phyloP scores from a whole-genome alignment of 2,113 vertebrate genomes.

The Blennius ocellaris region DNA sequence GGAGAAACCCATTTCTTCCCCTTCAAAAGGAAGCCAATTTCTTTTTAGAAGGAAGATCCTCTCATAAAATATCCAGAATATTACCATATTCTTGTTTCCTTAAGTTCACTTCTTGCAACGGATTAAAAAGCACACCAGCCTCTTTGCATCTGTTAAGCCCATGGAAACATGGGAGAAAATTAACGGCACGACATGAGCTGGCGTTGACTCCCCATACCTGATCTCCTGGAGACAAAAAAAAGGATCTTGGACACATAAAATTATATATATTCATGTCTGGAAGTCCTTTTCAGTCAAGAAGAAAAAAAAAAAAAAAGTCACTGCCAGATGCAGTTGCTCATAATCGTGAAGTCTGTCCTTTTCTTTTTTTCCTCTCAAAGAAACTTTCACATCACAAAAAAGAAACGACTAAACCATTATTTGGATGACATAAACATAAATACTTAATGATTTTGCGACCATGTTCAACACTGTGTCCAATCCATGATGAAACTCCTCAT shows the following conservation, averaged over 20 bases:
- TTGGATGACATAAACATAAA: slow-evolving; percentile 65
- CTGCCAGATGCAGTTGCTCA: slow-evolving; percentile 25
- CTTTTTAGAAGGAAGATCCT: not conserved
- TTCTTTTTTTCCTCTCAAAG: slow-evolving; percentile 20
- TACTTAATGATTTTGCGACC: slow-evolving; percentile 51
- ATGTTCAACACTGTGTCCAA: slow-evolving; percentile 31
- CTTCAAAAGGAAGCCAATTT: not conserved
- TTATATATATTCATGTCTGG: slow-evolving; percentile 2
- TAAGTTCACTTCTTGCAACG: not conserved
- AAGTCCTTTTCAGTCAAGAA: slow-evolving; percentile 5
- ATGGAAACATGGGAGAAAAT: not conserved
- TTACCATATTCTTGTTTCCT: not conserved
- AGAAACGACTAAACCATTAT: slow-evolving; percentile 42
- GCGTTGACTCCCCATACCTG: not conserved
- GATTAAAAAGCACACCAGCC: not conserved
- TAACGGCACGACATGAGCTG: not conserved
- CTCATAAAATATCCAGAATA: not conserved
- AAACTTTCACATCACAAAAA: slow-evolving; percentile 30
- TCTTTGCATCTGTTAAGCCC: not conserved
- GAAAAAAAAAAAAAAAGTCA: not conserved
- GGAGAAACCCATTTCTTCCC: too few relatives aligned
- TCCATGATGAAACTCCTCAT: slow-evolving; percentile 41
- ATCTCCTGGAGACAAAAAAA: slow-evolving; percentile 12
- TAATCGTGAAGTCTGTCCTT: not conserved
- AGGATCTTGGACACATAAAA: not conserved